Conservation (phyloP, 2,113 vertebrate species). For the Callorhinus ursinus region DNA sequence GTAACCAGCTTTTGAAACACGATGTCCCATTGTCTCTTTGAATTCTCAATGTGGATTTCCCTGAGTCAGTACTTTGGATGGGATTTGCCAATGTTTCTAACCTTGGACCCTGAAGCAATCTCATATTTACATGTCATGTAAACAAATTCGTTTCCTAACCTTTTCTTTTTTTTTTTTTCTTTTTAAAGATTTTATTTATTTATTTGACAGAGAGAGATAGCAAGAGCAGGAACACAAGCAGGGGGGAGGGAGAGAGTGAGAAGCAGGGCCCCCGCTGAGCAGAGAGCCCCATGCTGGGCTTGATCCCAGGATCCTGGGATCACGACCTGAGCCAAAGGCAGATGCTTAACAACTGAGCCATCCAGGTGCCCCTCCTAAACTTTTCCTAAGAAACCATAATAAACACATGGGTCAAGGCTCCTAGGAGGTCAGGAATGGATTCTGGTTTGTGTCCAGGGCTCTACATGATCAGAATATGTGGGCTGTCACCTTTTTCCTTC, state of each 20-base stretch:
- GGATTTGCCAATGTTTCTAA: conserved; percentile 31
- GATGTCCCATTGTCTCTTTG: conserved; percentile 57
- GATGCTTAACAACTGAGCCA: no score
- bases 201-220: no score
- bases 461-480: not conserved
- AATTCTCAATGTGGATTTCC: conserved; percentile 65
- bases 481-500: not conserved
- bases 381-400: not conserved
- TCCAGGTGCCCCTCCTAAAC: not conserved
- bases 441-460: not conserved
- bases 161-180: not conserved
- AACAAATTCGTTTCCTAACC: conserved; percentile 45
- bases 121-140: not conserved
- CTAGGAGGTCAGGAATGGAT: not conserved
- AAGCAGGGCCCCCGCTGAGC: no score
- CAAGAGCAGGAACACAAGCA: no score
- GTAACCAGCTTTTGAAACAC: not conserved
- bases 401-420: not conserved
- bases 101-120: not conserved
- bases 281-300: no score
- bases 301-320: no score
- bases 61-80: conserved; percentile 78
- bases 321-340: no score
- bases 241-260: no score
- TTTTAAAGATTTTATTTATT: no score